Conservation (phyloP, 2,113 vertebrate genomes). For the Gila orcuttii region DNA sequence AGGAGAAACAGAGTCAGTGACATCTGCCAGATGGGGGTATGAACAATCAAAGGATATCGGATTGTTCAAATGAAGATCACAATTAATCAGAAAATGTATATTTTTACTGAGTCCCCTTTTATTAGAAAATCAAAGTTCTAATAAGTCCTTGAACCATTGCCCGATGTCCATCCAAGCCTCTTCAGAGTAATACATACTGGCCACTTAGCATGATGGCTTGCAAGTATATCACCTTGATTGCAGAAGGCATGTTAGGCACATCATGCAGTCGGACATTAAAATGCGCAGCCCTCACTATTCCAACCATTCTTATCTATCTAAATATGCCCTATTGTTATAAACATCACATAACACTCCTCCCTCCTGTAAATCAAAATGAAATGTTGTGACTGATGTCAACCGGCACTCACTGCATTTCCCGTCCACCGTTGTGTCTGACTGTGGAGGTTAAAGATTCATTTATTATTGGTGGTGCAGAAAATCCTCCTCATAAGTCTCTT, state of each 20-base stretch:
- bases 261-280: constrained; percentile 3
- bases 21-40: neutral
- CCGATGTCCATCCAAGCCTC: neutral
- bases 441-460: constrained; percentile 61
- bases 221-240: neutral
- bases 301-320: neutral
- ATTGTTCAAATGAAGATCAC: constrained; percentile 14
- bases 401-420: constrained; percentile 52
- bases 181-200: constrained; percentile 8
- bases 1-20: neutral
- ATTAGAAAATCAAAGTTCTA: neutral
- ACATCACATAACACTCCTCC: constrained; percentile 44
- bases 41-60: neutral
- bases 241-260: neutral
- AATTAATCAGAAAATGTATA: constrained; percentile 1
- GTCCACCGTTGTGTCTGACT: constrained; percentile 47
- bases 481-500: constrained; percentile 64
- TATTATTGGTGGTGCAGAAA: constrained; percentile 61
- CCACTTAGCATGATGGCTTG: neutral
- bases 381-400: constrained; percentile 56
- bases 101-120: neutral
- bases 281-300: neutral
- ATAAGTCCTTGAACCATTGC: constrained; percentile 2
- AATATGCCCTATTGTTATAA: constrained; percentile 57
- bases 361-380: constrained; percentile 64